Conservation (phyloP, 2,888 invertebrate species). For the Acanthococcus lagerstroemiae region DNA sequence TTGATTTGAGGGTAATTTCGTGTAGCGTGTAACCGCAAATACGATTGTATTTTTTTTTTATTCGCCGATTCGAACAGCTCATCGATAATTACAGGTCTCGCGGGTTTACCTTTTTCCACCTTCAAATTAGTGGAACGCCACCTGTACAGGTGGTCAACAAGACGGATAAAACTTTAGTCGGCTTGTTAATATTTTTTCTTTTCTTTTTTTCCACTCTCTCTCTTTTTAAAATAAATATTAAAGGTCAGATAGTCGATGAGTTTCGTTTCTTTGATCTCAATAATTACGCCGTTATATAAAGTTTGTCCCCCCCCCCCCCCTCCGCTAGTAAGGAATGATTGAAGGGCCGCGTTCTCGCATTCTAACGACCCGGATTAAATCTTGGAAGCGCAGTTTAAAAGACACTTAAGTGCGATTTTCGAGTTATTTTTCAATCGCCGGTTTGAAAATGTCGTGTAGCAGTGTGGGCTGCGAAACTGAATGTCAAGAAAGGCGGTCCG, state of each 20-base stretch:
- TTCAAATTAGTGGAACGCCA: conserved; percentile 10
- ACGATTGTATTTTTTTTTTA: neutral
- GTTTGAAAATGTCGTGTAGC: too few relatives aligned
- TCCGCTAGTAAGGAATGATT: neutral
- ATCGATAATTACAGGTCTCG: neutral
- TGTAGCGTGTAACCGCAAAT: neutral
- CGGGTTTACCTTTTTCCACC: conserved; percentile 7
- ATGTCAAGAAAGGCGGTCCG: too few relatives aligned
- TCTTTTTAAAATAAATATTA: too few relatives aligned
- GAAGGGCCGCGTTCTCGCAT: neutral
- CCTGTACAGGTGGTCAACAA: conserved; percentile 11
- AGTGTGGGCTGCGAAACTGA: too few relatives aligned
- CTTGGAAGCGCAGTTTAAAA: neutral
- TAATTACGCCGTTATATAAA: neutral
- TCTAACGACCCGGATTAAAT: neutral
- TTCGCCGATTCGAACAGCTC: neutral
- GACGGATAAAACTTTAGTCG: neutral
- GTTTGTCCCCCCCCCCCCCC: neutral
- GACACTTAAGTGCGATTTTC: neutral
- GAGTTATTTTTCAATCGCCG: neutral
- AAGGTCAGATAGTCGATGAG: neutral
- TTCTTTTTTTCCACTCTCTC: too few relatives aligned
- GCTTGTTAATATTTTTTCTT: neutral
- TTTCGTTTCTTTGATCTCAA: neutral
- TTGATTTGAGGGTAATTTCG: neutral